Conservation (phyloP, 2,113 vertebrate species). For the Cynoglossus semilaevis region DNA sequence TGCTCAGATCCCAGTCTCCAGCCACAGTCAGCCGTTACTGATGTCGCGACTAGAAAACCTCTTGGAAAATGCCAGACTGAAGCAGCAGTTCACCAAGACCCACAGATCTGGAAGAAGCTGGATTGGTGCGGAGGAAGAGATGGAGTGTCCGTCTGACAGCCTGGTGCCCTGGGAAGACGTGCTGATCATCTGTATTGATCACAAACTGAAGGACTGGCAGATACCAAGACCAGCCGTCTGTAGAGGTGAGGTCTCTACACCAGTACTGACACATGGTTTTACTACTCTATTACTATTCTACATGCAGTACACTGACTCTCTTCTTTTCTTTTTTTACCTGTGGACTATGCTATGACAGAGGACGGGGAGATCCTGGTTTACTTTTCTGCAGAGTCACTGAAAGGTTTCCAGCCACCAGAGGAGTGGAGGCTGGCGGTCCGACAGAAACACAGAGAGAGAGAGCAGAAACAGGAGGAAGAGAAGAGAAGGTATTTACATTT, state of each 20-base stretch:
- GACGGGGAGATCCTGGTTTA: constrained; percentile 88
- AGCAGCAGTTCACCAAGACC: neutral
- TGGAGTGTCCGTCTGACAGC: constrained; percentile 56
- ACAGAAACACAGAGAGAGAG: constrained; percentile 77
- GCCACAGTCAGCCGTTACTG: constrained; percentile 80
- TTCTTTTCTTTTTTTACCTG: neutral
- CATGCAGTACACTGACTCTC: neutral
- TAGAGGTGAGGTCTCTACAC: constrained; percentile 70
- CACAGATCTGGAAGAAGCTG: constrained; percentile 25
- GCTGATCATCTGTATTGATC: constrained; percentile 85
- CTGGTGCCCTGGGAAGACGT: constrained; percentile 88
- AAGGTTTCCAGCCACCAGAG: constrained; percentile 77
- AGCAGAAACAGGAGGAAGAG: constrained; percentile 30
- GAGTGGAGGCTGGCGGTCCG: constrained; percentile 81
- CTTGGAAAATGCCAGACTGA: constrained; percentile 72
- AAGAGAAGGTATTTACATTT: neutral
- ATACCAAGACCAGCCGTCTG: constrained; percentile 68
- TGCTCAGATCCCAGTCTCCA: constrained; percentile 80
- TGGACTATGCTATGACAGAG: constrained; percentile 82
- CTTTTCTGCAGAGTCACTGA: constrained; percentile 78
- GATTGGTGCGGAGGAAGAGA: neutral
- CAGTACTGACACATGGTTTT: neutral
- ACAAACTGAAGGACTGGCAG: constrained; percentile 90
- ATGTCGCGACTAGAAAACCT: constrained; percentile 87
- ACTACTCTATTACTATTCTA: neutral